phyloP scores from a whole-genome alignment of 2,888 invertebrate species.

The Ischnura elegans region DNA sequence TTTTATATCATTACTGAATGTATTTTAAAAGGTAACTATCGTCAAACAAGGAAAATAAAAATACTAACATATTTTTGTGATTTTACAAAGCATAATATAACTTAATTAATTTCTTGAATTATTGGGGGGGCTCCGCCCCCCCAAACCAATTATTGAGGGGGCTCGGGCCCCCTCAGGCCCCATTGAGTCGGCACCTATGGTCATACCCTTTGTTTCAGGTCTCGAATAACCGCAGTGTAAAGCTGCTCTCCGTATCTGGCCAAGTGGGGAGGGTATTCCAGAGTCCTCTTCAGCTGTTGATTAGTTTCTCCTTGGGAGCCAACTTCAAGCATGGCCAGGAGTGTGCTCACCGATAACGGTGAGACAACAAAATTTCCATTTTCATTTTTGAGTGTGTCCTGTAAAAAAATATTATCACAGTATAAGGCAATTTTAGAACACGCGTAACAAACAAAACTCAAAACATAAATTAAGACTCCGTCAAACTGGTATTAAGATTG shows the following conservation, averaged over 20 bases:
- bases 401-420: neutral
- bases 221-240: constrained; percentile 68
- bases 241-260: constrained; percentile 75
- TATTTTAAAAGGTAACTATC: too few species aligned
- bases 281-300: constrained; percentile 76
- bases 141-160: too few species aligned
- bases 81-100: too few species aligned
- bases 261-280: constrained; percentile 75
- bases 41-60: too few species aligned
- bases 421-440: neutral
- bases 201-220: constrained; percentile 65
- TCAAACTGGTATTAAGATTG: too few species aligned
- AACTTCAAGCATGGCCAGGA: constrained; percentile 79
- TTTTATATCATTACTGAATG: too few species aligned
- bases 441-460: neutral
- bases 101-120: too few species aligned
- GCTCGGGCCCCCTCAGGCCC: too few species aligned
- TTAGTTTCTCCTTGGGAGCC: constrained; percentile 77
- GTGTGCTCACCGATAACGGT: constrained; percentile 78
- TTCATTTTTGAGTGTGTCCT: constrained; percentile 62
- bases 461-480: too few species aligned
- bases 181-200: too few species aligned
- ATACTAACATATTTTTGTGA: too few species aligned
- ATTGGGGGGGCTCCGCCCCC: too few species aligned
- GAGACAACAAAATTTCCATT: constrained; percentile 78